Conservation (phyloP, 2,888 invertebrate genomes). For the Lasioglossum morio region DNA sequence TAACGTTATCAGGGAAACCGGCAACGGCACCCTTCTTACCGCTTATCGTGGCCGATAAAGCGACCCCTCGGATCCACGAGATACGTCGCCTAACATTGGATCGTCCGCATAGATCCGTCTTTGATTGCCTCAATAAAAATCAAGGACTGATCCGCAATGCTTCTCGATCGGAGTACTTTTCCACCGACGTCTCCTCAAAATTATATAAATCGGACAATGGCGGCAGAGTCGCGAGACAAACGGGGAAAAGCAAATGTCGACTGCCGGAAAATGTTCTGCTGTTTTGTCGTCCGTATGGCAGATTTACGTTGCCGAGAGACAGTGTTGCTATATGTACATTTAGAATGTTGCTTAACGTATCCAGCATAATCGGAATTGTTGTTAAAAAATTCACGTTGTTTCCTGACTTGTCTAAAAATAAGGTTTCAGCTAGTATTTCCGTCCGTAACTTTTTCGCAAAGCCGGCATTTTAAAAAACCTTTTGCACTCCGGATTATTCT, state of each 20-base stretch:
- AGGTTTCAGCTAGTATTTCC: too few species aligned
- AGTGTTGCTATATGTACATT: too few species aligned
- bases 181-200: background rate
- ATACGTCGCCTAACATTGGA: background rate
- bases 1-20: slow-evolving; percentile 9
- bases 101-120: background rate
- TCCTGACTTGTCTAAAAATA: too few species aligned
- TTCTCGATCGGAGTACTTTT: background rate
- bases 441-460: too few species aligned
- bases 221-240: too few species aligned
- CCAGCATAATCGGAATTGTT: too few species aligned
- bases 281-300: background rate
- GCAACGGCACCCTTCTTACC: background rate
- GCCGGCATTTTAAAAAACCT: too few species aligned
- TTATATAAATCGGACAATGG: background rate
- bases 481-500: too few species aligned
- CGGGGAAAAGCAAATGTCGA: background rate
- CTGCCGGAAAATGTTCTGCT: background rate
- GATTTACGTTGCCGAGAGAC: too few species aligned
- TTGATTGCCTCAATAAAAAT: slow-evolving; percentile 9
- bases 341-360: too few species aligned
- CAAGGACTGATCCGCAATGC: background rate
- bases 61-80: background rate
- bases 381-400: too few species aligned
- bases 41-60: background rate